Percentiles rank a stretch among this genome's conserved stretches.
phyloP scores from a whole-genome alignment of 2,113 vertebrate species.

The Xenopus borealis region DNA sequence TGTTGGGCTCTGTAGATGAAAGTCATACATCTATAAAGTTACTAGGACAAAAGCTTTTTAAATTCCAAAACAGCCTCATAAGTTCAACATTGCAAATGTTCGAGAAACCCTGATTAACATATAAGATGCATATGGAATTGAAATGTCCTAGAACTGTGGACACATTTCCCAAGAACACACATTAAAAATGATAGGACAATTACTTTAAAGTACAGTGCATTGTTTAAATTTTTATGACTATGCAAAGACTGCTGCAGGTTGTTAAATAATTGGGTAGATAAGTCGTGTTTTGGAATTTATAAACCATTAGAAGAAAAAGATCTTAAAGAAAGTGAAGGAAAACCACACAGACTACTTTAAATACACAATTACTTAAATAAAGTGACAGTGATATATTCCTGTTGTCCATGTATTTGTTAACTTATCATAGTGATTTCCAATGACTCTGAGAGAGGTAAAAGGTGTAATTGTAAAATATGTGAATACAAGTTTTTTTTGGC shows the following conservation, averaged over 20 bases:
- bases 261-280: slow-evolving; percentile 69
- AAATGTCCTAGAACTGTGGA: slow-evolving; percentile 27
- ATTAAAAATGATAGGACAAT: slow-evolving; percentile 48
- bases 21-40: too few relatives aligned
- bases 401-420: slow-evolving; percentile 17
- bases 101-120: slow-evolving; percentile 15
- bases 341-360: slow-evolving; percentile 31
- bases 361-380: slow-evolving; percentile 45
- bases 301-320: slow-evolving; percentile 68
- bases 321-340: slow-evolving; percentile 52
- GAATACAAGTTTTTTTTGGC: neutral
- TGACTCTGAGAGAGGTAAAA: neutral
- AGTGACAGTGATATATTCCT: slow-evolving; percentile 36
- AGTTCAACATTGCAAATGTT: slow-evolving; percentile 1
- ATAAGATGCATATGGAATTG: slow-evolving; percentile 14
- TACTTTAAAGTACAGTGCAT: slow-evolving; percentile 49
- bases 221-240: slow-evolving; percentile 59
- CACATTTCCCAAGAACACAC: slow-evolving; percentile 39
- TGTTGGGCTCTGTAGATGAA: too few relatives aligned
- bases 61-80: too few relatives aligned
- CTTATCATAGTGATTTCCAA: too few relatives aligned
- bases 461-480: neutral
- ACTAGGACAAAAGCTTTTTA: too few relatives aligned
- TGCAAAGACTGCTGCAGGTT: slow-evolving; percentile 64
- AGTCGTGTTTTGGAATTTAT: slow-evolving; percentile 57